Evolutionary conservation across 2,888 invertebrate genomes (phyloP).

Genomic region (Lycophotia porphyrea): DNA sequence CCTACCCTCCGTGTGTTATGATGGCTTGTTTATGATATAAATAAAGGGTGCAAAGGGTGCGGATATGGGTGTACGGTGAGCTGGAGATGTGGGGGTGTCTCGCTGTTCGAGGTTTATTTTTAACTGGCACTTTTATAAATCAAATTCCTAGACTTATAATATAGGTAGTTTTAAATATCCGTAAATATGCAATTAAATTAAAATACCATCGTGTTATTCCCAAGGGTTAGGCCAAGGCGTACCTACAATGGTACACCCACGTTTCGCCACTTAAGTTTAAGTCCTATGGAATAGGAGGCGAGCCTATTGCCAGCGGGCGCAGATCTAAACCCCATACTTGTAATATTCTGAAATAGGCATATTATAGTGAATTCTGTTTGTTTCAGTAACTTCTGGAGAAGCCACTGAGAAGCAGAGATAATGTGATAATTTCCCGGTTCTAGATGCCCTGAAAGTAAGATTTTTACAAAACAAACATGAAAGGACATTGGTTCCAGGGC

Average conservation of each 20-base stretch:
- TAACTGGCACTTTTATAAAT: not conserved
- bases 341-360: not conserved
- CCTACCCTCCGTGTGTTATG: conserved; percentile 47
- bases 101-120: not conserved
- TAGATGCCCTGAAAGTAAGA: too few relatives aligned
- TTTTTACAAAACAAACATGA: not conserved
- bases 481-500: not conserved
- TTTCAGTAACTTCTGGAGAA: not conserved
- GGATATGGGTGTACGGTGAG: conserved; percentile 1
- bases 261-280: not conserved
- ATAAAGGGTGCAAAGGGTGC: conserved; percentile 46
- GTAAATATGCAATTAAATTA: not conserved
- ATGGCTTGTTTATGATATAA: conserved; percentile 52
- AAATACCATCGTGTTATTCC: not conserved
- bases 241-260: not conserved
- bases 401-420: not conserved
- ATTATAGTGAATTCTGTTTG: not conserved
- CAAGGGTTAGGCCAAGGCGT: too few relatives aligned
- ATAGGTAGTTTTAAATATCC: not conserved
- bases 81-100: not conserved
- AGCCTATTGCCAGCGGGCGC: not conserved
- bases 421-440: not conserved
- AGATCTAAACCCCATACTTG: not conserved
- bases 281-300: not conserved
- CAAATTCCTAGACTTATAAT: not conserved